Evolutionary conservation across 2,888 invertebrate genomes (phyloP).

Genomic region (Odontomyia ornata): DNA sequence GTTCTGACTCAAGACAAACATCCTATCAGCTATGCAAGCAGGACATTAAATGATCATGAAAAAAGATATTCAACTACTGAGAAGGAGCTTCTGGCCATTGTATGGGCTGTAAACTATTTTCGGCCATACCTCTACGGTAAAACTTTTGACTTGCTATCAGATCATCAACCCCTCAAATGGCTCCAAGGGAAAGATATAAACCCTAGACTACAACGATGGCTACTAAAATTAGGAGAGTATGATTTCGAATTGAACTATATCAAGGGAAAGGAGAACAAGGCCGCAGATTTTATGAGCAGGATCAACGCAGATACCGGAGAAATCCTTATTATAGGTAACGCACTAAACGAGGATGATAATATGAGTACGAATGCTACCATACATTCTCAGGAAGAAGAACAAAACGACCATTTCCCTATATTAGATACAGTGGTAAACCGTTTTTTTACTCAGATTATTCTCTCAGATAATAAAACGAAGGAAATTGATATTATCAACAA

Average conservation of each 20-base stretch:
- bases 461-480: neutral
- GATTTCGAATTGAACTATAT: no score
- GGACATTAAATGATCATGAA: neutral
- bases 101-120: no score
- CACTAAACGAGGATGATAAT: no score
- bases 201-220: no score
- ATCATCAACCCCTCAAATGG: neutral
- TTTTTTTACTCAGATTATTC: neutral
- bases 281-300: neutral
- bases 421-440: neutral
- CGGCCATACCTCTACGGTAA: neutral
- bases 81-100: no score
- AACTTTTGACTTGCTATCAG: neutral
- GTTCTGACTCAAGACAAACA: neutral
- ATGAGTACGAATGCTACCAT: no score
- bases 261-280: neutral
- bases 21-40: neutral
- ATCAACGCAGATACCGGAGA: neutral
- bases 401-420: conserved; percentile 3
- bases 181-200: no score
- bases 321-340: neutral
- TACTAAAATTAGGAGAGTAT: no score
- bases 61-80: neutral
- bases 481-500: no score
- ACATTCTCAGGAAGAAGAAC: neutral